Evolutionary conservation across 2,888 invertebrate species (phyloP).

Genomic region (Calliopum simillimum): DNA sequence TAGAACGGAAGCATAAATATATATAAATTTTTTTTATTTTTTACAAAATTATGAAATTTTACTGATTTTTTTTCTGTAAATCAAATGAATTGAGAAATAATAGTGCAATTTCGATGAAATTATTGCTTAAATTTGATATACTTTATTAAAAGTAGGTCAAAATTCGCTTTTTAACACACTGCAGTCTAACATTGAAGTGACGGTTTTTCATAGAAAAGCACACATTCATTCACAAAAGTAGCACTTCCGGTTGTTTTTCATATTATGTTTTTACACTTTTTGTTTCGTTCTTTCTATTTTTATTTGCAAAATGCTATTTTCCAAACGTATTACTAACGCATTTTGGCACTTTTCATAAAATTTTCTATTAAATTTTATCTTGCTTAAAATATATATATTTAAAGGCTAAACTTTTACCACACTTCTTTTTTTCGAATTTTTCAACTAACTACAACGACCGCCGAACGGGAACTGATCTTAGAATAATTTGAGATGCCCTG

Average conservation of each 20-base stretch:
- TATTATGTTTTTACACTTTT: slow-evolving; percentile 1
- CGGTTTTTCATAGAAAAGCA: too few species aligned
- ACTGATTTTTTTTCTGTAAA: too few species aligned
- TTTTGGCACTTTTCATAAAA: background rate
- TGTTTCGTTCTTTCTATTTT: background rate
- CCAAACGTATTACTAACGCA: background rate
- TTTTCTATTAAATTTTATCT: background rate
- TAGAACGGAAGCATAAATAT: slow-evolving; percentile 16
- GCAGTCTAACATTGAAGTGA: too few species aligned
- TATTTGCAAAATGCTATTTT: slow-evolving; percentile 1
- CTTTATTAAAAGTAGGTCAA: too few species aligned
- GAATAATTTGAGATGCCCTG: background rate
- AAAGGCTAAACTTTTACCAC: slow-evolving; percentile 26
- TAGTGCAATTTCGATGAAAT: too few species aligned
- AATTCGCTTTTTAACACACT: too few species aligned
- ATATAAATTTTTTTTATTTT: slow-evolving; percentile 11
- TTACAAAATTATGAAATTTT: background rate
- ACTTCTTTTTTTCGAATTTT: slow-evolving; percentile 38
- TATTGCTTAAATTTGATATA: too few species aligned
- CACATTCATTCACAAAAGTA: slow-evolving; percentile 9
- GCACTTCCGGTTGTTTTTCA: slow-evolving; percentile 45
- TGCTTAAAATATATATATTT: background rate
- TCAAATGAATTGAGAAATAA: too few species aligned
- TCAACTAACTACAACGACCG: slow-evolving; percentile 47
- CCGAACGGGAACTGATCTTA: slow-evolving; percentile 50